These are phyloP conservation scores for Lutjanus erythropterus DNA, from an alignment of 2,113 vertebrate genomes.

Conservation along the genomic window DNA sequence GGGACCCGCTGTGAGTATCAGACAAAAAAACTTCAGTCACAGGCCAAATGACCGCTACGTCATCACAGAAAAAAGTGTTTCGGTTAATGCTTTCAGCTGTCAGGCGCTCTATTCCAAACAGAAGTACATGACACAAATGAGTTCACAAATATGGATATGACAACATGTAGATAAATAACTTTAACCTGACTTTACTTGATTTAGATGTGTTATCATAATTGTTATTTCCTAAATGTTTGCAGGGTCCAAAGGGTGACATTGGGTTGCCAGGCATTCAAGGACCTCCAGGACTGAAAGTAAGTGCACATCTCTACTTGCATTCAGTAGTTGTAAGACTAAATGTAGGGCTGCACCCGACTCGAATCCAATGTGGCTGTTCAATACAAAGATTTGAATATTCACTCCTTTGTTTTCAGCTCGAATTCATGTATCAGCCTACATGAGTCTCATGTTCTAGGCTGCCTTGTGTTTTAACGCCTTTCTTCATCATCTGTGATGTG, in stretches of 20 bases:
- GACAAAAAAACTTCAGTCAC: not conserved
- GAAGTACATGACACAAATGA: not conserved
- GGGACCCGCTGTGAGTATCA: slow-evolving; percentile 68
- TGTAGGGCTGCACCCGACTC: no score
- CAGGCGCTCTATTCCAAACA: not conserved
- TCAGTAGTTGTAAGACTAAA: no score
- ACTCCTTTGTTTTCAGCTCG: no score
- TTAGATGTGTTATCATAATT: not conserved
- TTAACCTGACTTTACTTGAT: not conserved
- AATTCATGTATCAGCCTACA: no score
- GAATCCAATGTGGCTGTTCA: no score
- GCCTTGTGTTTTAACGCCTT: no score
- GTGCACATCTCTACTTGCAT: not conserved
- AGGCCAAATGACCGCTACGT: not conserved
- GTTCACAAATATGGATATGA: not conserved
- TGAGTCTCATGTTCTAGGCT: no score
- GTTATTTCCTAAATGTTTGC: slow-evolving; percentile 19
- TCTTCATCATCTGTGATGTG: no score
- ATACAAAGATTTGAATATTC: no score
- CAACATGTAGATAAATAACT: not conserved
- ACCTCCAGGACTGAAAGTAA: slow-evolving; percentile 83
- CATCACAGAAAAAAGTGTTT: not conserved
- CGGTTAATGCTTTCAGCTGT: slow-evolving; percentile 3
- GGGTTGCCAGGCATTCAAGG: slow-evolving; percentile 89
- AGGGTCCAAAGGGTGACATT: slow-evolving; percentile 92